Evolutionary conservation across 37 sponge, comb jelly and placozoan genomes (phyloP), one percentile per base, ranked within the genome.

Genomic region (Aplysina aerophoba): DNA sequence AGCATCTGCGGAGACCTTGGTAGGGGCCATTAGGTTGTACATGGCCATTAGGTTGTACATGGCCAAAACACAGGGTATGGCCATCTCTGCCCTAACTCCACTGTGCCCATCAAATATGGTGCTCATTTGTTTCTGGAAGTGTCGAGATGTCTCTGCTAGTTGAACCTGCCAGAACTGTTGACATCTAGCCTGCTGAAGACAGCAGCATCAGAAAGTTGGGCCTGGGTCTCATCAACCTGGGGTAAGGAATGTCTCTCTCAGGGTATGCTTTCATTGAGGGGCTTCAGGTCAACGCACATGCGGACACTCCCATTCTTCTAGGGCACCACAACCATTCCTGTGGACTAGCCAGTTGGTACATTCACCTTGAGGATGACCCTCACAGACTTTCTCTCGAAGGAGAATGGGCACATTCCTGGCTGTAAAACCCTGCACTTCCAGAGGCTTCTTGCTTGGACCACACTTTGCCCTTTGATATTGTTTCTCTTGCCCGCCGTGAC

Each of bases 161-260:
- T 73, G 87, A 13, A 87, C 72, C 59, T 87, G 87, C 87, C 87
- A 87, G 81, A 82, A 58, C 82, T 81, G 60, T 89, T 89, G 57
- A 85, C 81, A 71, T 89, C 89, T 22, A 89, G 50, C 58, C 84
- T 89, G 55, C 53, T 60, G 55, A 84, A 89, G 19, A 83, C 50
- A 24, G 50, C 84, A 37, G 89, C 89, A 66, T 83, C 84, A 19
- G 89, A 56, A 6, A 88, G 65, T 50, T 88, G 89, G 2, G 89
- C 89, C 69, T 77, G 44, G 15, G 79, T 88, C 38, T 88, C 89
- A 88, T 88, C 89, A 37, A 88, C 89, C 58, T 84, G 83, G 27
- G 89, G 84, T 11, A 83, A 84, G 59, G 84, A 67, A 57, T 88
- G 84, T 13, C 78, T 79, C 58, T 88, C 89, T 53, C 84, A 59